These are phyloP conservation scores for Calameuta filiformis DNA, from an alignment of 2,888 invertebrate genomes.

Conservation along the genomic window DNA sequence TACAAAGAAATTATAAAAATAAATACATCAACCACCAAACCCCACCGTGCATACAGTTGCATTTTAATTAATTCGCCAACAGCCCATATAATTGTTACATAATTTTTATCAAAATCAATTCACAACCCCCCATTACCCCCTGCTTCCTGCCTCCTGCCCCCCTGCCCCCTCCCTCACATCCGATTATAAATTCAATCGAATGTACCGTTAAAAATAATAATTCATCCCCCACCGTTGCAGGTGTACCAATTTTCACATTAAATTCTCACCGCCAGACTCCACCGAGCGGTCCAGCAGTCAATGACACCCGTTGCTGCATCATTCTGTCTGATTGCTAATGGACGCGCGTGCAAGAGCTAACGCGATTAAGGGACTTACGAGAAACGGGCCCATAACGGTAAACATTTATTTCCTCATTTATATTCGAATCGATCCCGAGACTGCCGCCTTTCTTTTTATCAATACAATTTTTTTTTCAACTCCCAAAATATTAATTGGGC, in stretches of 20 bases:
- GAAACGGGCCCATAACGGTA: neutral
- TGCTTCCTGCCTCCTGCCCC: too few relatives aligned
- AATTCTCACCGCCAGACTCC: conserved; percentile 27
- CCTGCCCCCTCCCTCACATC: too few relatives aligned
- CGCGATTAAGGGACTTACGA: neutral
- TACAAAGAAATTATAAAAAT: too few relatives aligned
- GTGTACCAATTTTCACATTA: conserved; percentile 37
- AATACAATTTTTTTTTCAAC: neutral
- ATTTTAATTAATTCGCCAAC: too few relatives aligned
- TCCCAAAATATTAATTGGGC: neutral
- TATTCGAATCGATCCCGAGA: too few relatives aligned
- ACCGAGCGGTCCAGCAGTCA: neutral
- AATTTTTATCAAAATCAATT: too few relatives aligned
- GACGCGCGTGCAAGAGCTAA: conserved; percentile 28
- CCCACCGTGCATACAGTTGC: too few relatives aligned
- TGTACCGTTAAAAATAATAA: too few relatives aligned
- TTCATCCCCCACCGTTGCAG: conserved; percentile 20
- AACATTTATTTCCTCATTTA: neutral
- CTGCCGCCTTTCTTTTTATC: neutral
- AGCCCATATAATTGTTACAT: too few relatives aligned
- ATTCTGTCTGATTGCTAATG: conserved; percentile 53
- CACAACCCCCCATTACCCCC: neutral
- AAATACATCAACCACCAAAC: too few relatives aligned
- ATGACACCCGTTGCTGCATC: conserved; percentile 47
- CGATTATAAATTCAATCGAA: too few relatives aligned